Percentiles rank a stretch among this genome's conserved stretches.
phyloP scores from a whole-genome alignment of 2,797 vertebrate genomes.

The Mareca strepera region DNA sequence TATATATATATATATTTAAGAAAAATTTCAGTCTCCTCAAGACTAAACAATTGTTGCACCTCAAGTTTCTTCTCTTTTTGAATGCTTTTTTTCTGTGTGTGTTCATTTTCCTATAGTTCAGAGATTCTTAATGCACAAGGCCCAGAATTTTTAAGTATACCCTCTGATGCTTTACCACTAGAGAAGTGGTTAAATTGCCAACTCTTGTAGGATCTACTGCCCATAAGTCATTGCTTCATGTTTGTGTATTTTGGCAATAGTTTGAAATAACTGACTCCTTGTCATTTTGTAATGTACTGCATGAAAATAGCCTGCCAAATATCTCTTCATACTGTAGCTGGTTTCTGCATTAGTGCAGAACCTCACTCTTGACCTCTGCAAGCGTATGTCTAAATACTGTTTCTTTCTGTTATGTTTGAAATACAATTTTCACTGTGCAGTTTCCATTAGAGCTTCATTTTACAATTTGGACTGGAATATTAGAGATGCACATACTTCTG shows the following conservation, averaged over 20 bases:
- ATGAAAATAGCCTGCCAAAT: neutral
- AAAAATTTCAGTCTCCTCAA: neutral
- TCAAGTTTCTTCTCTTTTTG: neutral
- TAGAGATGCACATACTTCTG: neutral
- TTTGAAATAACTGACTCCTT: neutral
- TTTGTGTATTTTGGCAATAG: neutral
- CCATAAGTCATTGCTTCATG: neutral
- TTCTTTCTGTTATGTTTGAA: neutral
- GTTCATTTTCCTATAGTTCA: neutral
- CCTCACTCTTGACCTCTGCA: neutral
- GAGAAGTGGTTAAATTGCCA: neutral
- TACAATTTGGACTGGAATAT: neutral
- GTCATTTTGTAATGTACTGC: neutral
- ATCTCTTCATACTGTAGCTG: neutral
- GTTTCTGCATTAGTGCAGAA: neutral
- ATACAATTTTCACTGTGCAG: neutral
- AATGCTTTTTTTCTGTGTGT: neutral
- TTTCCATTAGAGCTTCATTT: neutral
- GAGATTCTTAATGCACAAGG: neutral
- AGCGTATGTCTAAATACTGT: neutral
- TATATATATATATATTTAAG: neutral
- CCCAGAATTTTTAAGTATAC: neutral
- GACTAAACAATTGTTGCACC: neutral
- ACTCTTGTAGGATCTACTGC: neutral
- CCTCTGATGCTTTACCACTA: neutral